phyloP scores from a whole-genome alignment of 2,888 invertebrate genomes.

The Tachina grossa region DNA sequence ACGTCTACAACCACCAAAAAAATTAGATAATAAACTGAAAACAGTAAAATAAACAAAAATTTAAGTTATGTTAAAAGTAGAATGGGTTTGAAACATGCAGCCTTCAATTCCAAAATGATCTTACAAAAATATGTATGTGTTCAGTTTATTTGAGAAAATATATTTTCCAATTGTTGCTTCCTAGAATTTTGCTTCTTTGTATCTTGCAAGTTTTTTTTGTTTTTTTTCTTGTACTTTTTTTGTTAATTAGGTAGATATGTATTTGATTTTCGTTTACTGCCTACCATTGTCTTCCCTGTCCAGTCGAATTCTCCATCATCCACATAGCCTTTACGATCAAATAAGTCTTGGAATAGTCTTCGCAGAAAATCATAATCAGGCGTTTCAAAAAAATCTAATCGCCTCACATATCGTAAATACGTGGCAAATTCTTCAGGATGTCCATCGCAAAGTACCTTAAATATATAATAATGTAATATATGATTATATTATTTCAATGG shows the following conservation, averaged over 20 bases:
- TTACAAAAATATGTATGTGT: conserved; percentile 11
- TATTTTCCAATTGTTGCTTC: conserved; percentile 4
- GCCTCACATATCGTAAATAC: conserved; percentile 97
- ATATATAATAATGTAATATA: conserved; percentile 2
- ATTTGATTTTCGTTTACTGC: conserved; percentile 68
- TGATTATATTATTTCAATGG: too few relatives aligned
- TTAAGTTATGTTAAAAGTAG: conserved; percentile 27
- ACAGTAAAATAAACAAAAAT: conserved; percentile 30
- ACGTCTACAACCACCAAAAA: conserved; percentile 6
- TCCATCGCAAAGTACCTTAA: conserved; percentile 89
- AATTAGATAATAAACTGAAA: conserved; percentile 1
- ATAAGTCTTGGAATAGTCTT: conserved; percentile 96
- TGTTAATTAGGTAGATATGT: background rate
- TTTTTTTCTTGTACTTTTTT: background rate
- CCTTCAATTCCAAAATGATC: conserved; percentile 13
- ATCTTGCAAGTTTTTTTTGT: background rate
- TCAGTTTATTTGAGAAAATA: conserved; percentile 14
- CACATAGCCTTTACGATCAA: conserved; percentile 92
- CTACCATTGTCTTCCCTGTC: conserved; percentile 93
- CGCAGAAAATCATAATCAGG: conserved; percentile 99
- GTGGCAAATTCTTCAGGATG: conserved; percentile 98
- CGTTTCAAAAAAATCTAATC: conserved; percentile 99
- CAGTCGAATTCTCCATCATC: conserved; percentile 97
- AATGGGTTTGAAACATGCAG: conserved; percentile 25
- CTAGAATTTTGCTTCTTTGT: conserved; percentile 6